Percentiles rank a stretch among this genome's conserved stretches.
These are phyloP conservation scores for Melinaea marsaeus DNA, from an alignment of 2,888 invertebrate genomes.

Conservation along the genomic window DNA sequence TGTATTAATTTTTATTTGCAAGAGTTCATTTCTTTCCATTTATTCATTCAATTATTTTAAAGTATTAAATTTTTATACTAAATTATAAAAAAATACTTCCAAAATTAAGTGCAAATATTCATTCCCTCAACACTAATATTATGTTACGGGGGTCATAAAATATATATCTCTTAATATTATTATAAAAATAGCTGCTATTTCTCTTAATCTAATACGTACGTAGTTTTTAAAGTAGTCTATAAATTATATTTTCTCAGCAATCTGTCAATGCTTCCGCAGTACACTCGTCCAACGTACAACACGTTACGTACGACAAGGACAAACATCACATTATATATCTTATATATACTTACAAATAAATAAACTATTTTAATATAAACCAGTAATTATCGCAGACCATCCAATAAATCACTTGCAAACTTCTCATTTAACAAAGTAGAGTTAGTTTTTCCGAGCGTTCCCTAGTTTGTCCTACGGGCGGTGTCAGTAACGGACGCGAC, in stretches of 20 bases:
- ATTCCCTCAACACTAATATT: no score
- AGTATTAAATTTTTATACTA: no score
- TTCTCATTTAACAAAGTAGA: slow-evolving; percentile 64
- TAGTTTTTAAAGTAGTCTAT: background rate
- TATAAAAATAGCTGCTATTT: no score
- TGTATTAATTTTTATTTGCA: no score
- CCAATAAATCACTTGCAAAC: slow-evolving; percentile 60
- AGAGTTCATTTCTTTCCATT: no score
- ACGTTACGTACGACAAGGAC: background rate
- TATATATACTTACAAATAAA: no score
- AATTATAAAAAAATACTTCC: no score
- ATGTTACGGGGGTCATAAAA: no score
- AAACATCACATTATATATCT: background rate
- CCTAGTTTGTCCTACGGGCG: slow-evolving; percentile 57
- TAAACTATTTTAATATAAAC: slow-evolving; percentile 21
- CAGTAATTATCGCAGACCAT: slow-evolving; percentile 56
- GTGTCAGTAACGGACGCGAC: slow-evolving; percentile 62
- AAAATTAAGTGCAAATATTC: no score
- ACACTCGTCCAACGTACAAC: background rate
- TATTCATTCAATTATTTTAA: no score
- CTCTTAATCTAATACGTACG: background rate
- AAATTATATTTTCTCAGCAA: slow-evolving; percentile 3
- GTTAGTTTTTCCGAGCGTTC: slow-evolving; percentile 70
- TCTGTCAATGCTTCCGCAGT: slow-evolving; percentile 5
- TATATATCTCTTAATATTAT: no score